Conservation (phyloP, 2,797 vertebrate genomes). For the Glyptemys insculpta region DNA sequence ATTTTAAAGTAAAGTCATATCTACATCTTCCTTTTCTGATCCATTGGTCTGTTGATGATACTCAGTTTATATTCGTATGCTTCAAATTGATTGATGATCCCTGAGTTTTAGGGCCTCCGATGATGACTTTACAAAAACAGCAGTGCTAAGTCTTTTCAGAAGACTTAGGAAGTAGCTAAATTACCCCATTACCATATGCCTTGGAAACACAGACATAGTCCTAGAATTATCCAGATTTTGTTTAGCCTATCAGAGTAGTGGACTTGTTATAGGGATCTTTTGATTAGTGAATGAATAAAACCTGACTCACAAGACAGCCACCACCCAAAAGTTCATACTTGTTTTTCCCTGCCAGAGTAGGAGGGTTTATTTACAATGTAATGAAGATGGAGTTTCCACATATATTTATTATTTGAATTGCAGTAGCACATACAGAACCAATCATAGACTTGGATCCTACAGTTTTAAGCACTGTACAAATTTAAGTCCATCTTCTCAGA, state of each 20-base stretch:
- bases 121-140: not conserved
- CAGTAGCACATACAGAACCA: not conserved
- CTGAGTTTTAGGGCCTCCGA: not conserved
- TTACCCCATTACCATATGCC: not conserved
- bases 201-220: not conserved
- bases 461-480: no score
- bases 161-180: not conserved
- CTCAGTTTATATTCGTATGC: not conserved
- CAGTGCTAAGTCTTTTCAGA: not conserved
- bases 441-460: no score
- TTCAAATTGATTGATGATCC: not conserved
- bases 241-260: not conserved
- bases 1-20: not conserved
- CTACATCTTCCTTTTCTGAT: not conserved
- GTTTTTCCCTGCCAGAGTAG: not conserved
- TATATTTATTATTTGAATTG: not conserved
- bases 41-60: fast-evolving
- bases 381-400: not conserved
- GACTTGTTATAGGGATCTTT: not conserved
- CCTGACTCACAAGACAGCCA: not conserved
- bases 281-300: not conserved
- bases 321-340: not conserved
- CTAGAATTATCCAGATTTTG: not conserved
- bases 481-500: no score
- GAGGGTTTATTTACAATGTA: not conserved